Evolutionary conservation across 2,888 invertebrate genomes (phyloP).

Genomic region (Drosophila prostipennis): DNA sequence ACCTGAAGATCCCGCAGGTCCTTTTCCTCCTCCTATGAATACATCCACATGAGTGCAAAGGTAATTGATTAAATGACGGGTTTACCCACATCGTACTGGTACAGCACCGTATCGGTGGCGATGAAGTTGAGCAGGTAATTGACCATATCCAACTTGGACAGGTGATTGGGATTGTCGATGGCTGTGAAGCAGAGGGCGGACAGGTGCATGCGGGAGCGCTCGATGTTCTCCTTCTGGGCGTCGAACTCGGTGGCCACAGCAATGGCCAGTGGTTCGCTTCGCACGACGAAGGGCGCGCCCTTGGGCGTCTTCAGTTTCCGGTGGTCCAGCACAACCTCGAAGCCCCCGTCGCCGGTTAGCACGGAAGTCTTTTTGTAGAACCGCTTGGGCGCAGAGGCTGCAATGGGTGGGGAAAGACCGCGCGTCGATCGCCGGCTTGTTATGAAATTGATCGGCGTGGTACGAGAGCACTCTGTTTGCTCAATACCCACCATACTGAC

Average conservation of each 20-base stretch:
- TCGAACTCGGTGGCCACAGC: slow-evolving; percentile 98
- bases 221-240: slow-evolving; percentile 91
- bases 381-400: slow-evolving; percentile 86
- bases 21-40: slow-evolving; percentile 88
- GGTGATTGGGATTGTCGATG: slow-evolving; percentile 95
- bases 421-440: slow-evolving; percentile 40
- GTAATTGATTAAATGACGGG: background rate
- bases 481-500: slow-evolving; percentile 53
- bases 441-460: slow-evolving; percentile 49
- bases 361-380: slow-evolving; percentile 91
- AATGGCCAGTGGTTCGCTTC: slow-evolving; percentile 94
- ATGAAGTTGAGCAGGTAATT: slow-evolving; percentile 91
- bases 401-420: background rate
- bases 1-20: slow-evolving; percentile 91
- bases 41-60: background rate
- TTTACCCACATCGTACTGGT: slow-evolving; percentile 88
- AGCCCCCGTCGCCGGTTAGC: slow-evolving; percentile 88
- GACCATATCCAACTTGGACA: slow-evolving; percentile 90
- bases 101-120: slow-evolving; percentile 93
- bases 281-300: slow-evolving; percentile 90
- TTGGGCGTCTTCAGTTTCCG: slow-evolving; percentile 95
- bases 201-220: slow-evolving; percentile 94
- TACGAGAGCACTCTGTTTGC: too few species aligned
- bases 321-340: slow-evolving; percentile 95
- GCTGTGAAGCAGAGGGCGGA: slow-evolving; percentile 95